Evolutionary conservation across 2,888 invertebrate species (phyloP).

Genomic region (Dorcus parallelipipedus): DNA sequence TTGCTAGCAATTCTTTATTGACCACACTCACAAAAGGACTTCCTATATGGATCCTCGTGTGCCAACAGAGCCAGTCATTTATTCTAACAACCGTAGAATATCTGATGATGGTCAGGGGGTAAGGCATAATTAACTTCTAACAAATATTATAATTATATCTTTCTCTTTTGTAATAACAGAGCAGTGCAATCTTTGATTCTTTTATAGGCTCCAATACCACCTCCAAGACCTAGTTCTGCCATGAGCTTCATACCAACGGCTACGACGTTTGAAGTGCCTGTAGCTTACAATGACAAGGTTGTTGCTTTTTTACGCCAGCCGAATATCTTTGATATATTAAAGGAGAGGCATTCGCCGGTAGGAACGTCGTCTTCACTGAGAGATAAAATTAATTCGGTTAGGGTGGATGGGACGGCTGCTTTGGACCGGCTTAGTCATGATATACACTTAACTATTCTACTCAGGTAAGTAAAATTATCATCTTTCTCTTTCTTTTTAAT

Average conservation of each 20-base stretch:
- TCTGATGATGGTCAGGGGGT: conserved; percentile 30
- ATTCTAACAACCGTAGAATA: conserved; percentile 26
- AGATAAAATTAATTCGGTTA: conserved; percentile 83
- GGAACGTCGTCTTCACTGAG: conserved; percentile 69
- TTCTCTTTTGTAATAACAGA: background rate
- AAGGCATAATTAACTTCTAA: conserved; percentile 16
- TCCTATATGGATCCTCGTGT: conserved; percentile 97
- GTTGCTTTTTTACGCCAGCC: conserved; percentile 94
- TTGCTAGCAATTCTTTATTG: conserved; percentile 83
- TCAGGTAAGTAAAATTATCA: conserved; percentile 65
- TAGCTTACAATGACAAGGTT: conserved; percentile 94
- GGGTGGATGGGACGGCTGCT: conserved; percentile 85
- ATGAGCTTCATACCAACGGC: conserved; percentile 48
- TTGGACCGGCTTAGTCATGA: conserved; percentile 86
- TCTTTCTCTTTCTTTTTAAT: too few species aligned
- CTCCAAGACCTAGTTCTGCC: conserved; percentile 65
- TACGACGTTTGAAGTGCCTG: conserved; percentile 67
- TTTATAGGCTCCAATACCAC: conserved; percentile 68
- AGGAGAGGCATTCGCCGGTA: conserved; percentile 74
- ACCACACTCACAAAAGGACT: conserved; percentile 89
- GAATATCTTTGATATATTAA: conserved; percentile 87
- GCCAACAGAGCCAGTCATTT: conserved; percentile 70
- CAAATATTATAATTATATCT: background rate
- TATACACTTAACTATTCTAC: conserved; percentile 85
- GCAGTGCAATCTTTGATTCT: conserved; percentile 14